Percentiles rank a stretch among this genome's conserved stretches.
phyloP scores from a whole-genome alignment of 2,113 vertebrate species.

The Vidua chalybeata region DNA sequence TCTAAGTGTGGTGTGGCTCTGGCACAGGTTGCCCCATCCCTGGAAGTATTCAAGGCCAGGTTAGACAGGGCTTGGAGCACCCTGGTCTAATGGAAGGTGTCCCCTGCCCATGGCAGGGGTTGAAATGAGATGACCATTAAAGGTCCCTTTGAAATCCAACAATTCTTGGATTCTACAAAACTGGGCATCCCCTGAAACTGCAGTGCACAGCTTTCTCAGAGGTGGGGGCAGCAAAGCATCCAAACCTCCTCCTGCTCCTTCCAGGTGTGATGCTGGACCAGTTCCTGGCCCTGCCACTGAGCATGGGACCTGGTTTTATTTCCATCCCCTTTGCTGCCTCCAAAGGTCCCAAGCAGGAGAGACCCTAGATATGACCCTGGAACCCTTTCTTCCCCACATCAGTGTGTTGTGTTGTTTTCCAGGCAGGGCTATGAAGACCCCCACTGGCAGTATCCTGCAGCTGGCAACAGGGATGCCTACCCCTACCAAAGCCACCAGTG shows the following conservation, averaged over 20 bases:
- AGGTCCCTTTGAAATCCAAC: neutral
- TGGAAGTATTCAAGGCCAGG: neutral
- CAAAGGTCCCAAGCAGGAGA: neutral
- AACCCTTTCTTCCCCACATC: neutral
- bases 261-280: neutral
- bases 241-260: neutral
- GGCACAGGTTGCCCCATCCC: neutral
- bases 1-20: neutral
- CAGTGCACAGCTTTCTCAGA: neutral
- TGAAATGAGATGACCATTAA: neutral
- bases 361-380: neutral
- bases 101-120: neutral
- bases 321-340: neutral
- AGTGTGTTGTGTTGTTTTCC: neutral
- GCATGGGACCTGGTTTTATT: neutral
- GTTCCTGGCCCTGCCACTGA: neutral
- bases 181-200: neutral
- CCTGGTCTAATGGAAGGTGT: neutral
- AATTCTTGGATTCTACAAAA: neutral
- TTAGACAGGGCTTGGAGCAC: neutral
- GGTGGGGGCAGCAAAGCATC: neutral
- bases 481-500: conserved; percentile 16
- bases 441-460: neutral
- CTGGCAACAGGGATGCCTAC: neutral
- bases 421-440: conserved; percentile 58